phyloP scores from a whole-genome alignment of 2,113 vertebrate genomes.

The Clarias magur region DNA sequence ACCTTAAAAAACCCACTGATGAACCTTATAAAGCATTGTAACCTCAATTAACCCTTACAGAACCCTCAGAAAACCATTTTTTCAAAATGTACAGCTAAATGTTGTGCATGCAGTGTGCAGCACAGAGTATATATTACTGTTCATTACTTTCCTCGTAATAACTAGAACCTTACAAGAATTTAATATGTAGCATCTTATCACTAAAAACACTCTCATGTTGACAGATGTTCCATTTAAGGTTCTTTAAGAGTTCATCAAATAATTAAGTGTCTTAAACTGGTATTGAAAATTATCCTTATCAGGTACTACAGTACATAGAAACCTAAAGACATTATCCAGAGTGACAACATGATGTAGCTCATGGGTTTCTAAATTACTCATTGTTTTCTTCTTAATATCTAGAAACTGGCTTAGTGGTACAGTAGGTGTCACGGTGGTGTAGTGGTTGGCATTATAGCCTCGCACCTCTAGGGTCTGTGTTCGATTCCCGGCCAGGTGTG shows the following conservation, averaged over 20 bases:
- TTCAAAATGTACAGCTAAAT: not conserved
- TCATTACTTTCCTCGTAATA: not conserved
- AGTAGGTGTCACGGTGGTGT: too few species aligned
- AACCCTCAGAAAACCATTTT: not conserved
- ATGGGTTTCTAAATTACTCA: not conserved
- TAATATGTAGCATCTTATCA: not conserved
- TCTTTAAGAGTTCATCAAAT: not conserved
- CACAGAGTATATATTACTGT: not conserved
- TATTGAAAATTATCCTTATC: too few species aligned
- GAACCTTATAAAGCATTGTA: not conserved
- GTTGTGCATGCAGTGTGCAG: not conserved
- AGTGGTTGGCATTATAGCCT: too few species aligned
- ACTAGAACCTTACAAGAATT: not conserved
- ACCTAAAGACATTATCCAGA: not conserved
- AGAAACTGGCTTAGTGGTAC: not conserved
- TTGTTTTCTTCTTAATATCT: not conserved
- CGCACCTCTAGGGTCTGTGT: too few species aligned
- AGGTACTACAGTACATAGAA: not conserved
- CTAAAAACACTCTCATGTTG: too few species aligned
- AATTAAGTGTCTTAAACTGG: not conserved
- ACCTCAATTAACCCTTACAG: not conserved
- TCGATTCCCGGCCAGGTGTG: too few species aligned
- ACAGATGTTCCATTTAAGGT: too few species aligned
- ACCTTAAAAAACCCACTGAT: not conserved
- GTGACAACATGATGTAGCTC: not conserved